Evolutionary conservation across 2,888 invertebrate species (phyloP).

Genomic region (Pocota personata): DNA sequence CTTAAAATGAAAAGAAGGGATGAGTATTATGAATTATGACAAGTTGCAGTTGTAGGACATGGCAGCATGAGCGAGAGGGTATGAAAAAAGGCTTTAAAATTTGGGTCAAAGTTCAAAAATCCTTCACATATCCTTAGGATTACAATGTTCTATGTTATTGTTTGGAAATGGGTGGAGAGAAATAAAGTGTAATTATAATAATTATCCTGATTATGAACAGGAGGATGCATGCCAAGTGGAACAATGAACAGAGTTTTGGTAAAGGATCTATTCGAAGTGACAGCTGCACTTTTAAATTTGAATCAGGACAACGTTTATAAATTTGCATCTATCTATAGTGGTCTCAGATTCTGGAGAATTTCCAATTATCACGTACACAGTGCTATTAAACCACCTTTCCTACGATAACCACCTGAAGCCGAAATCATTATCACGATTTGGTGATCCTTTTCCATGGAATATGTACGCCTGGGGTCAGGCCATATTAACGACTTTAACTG

Average conservation of each 20-base stretch:
- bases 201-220: conserved; percentile 57
- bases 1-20: conserved; percentile 42
- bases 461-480: background rate
- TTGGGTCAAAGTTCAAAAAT: conserved; percentile 72
- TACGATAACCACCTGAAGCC: background rate
- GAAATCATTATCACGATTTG: background rate
- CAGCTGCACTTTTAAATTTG: conserved; percentile 2
- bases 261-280: conserved; percentile 13
- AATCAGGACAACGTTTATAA: background rate
- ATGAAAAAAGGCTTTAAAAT: conserved; percentile 38
- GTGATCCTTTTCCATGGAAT: background rate
- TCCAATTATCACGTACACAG: background rate
- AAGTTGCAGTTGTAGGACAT: conserved; percentile 67
- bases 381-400: background rate
- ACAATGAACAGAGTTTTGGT: conserved; percentile 12
- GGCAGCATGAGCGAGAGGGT: conserved; percentile 19
- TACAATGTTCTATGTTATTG: conserved; percentile 25
- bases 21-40: conserved; percentile 69
- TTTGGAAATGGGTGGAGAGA: background rate
- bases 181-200: conserved; percentile 40
- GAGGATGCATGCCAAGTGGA: conserved; percentile 49
- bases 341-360: no score
- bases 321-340: background rate
- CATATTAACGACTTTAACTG: conserved; percentile 7
- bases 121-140: conserved; percentile 65